phyloP scores from a whole-genome alignment of 2,888 invertebrate genomes.

The Drosophila phalerata region DNA sequence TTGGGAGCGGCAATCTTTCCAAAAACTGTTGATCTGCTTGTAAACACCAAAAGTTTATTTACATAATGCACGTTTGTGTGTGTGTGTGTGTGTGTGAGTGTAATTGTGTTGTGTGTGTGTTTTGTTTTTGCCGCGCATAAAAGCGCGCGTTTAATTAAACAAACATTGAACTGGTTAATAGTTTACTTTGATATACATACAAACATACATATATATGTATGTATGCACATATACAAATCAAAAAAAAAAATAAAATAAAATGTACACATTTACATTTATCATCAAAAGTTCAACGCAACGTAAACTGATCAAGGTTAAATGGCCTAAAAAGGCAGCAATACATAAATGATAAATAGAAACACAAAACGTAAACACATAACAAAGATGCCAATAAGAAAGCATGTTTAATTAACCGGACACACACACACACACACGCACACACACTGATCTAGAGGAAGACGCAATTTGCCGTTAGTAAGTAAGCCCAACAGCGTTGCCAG shows the following conservation, averaged over 20 bases:
- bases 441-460: background rate
- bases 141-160: slow-evolving; percentile 52
- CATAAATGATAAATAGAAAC: slow-evolving; percentile 42
- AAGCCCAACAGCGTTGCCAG: slow-evolving; percentile 36
- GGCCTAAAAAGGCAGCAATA: slow-evolving; percentile 40
- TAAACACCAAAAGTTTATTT: slow-evolving; percentile 44
- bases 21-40: slow-evolving; percentile 16
- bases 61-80: slow-evolving; percentile 4
- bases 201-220: background rate
- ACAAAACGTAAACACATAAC: slow-evolving; percentile 37
- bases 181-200: slow-evolving; percentile 43
- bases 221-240: slow-evolving; percentile 12
- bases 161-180: slow-evolving; percentile 54
- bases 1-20: slow-evolving; percentile 22
- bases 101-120: slow-evolving; percentile 13
- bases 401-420: slow-evolving; percentile 59
- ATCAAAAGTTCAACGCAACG: slow-evolving; percentile 73
- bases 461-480: slow-evolving; percentile 37
- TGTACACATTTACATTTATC: slow-evolving; percentile 50
- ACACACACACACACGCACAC: slow-evolving; percentile 16
- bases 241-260: no score
- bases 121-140: slow-evolving; percentile 33
- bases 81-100: slow-evolving; percentile 6
- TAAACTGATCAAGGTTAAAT: slow-evolving; percentile 74
- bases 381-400: slow-evolving; percentile 64